A percentile compares a stretch with the other conserved stretches of the same genome.
These are phyloP conservation scores for Antrozous pallidus DNA, from an alignment of 2,797 vertebrate species.

Conservation along the genomic window DNA sequence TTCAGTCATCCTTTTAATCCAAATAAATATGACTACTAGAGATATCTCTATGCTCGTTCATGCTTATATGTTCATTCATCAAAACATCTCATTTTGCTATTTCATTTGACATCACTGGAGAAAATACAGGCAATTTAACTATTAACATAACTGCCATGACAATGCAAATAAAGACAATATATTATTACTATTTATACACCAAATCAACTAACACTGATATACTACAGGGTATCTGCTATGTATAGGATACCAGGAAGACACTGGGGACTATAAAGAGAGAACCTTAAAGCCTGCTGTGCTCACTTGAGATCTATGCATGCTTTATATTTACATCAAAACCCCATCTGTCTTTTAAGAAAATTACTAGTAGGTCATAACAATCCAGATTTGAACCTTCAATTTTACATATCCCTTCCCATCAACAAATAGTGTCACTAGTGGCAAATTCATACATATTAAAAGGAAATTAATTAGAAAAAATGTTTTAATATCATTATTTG, in stretches of 20 bases:
- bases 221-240: not conserved
- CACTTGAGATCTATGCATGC: not conserved
- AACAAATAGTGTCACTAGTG: not conserved
- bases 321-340: not conserved
- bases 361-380: not conserved
- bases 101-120: not conserved
- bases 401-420: not conserved
- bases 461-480: too few species aligned
- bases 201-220: not conserved
- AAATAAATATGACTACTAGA: not conserved
- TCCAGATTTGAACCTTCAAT: not conserved
- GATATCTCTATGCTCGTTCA: not conserved
- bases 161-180: not conserved
- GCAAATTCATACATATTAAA: too few species aligned
- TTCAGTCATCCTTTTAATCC: not conserved
- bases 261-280: not conserved
- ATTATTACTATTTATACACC: not conserved
- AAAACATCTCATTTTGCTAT: not conserved
- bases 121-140: not conserved
- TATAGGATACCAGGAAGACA: not conserved
- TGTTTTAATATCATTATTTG: too few species aligned
- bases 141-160: not conserved
- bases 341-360: not conserved
- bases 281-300: not conserved
- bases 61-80: not conserved